These are phyloP conservation scores for Mico argentatus DNA, from an alignment of 2,797 vertebrate genomes.

Conservation along the genomic window DNA sequence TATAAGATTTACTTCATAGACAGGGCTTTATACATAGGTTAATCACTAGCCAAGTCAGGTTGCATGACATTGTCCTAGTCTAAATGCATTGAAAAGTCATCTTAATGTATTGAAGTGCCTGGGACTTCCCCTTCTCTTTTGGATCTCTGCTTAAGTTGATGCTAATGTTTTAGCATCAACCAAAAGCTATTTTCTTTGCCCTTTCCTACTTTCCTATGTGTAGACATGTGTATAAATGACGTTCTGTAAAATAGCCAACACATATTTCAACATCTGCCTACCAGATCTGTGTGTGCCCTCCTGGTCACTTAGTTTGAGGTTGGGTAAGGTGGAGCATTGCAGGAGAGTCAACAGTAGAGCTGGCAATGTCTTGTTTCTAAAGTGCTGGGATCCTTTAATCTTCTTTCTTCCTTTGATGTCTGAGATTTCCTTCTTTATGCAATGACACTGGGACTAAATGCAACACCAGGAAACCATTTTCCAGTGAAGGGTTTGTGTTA, in stretches of 20 bases:
- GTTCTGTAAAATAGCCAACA: not conserved
- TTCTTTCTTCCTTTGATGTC: conserved; percentile 75
- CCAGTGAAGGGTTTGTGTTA: conserved; percentile 72
- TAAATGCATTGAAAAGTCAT: not conserved
- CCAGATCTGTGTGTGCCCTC: conserved; percentile 53
- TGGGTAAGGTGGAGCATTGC: not conserved
- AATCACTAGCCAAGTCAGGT: not conserved
- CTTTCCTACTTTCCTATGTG: not conserved
- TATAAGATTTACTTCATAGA: not conserved
- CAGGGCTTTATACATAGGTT: not conserved
- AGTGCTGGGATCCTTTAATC: conserved; percentile 73
- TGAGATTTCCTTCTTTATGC: conserved; percentile 49
- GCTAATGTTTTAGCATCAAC: conserved; percentile 6
- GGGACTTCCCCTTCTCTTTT: not conserved
- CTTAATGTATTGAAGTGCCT: not conserved
- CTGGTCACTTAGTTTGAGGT: conserved; percentile 42
- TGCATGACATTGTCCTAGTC: not conserved
- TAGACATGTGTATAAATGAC: not conserved
- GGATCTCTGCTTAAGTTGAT: not conserved
- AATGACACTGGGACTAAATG: conserved; percentile 46
- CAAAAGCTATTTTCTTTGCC: not conserved
- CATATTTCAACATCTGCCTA: conserved; percentile 68
- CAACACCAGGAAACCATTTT: conserved; percentile 77
- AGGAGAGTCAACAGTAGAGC: conserved; percentile 35
- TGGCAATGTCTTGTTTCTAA: conserved; percentile 61